phyloP scores from a whole-genome alignment of 2,113 vertebrate species.

The Amblyornis subalaris region DNA sequence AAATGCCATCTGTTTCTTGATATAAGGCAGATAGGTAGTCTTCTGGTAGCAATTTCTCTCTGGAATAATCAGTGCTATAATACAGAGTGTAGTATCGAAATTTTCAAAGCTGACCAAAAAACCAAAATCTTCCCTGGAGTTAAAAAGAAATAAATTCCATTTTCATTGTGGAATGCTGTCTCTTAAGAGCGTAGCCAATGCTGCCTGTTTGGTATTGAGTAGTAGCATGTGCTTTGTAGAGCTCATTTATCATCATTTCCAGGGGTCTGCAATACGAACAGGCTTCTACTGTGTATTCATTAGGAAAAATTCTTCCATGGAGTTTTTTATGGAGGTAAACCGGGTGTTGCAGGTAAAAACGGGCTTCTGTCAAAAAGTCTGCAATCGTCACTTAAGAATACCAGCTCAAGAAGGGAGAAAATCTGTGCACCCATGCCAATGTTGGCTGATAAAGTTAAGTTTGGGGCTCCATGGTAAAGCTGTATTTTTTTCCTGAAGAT shows the following conservation, averaged over 20 bases:
- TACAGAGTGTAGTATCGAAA: background rate
- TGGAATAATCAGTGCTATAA: no score
- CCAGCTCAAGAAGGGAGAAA: background rate
- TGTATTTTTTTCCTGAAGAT: background rate
- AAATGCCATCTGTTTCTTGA: conserved; percentile 50
- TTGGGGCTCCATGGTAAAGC: background rate
- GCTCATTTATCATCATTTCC: conserved; percentile 31
- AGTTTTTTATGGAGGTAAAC: background rate
- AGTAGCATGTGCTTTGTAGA: background rate
- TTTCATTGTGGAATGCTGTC: background rate
- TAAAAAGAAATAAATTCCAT: conserved; percentile 15
- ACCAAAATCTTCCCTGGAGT: background rate
- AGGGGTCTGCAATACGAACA: background rate
- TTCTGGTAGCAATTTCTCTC: conserved; percentile 3
- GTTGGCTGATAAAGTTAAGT: background rate
- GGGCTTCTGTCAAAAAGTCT: background rate
- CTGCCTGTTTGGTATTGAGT: conserved; percentile 19
- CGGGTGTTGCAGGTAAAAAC: conserved; percentile 7
- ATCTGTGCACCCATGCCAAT: background rate
- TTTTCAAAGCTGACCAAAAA: background rate
- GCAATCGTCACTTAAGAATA: background rate
- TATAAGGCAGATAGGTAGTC: conserved; percentile 33
- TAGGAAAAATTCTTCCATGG: conserved; percentile 18
- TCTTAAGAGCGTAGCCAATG: background rate
- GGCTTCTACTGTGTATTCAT: conserved; percentile 31